Percentiles rank a stretch among this genome's conserved stretches.
phyloP scores from a whole-genome alignment of 2,888 invertebrate species.

The Lydus trimaculatus region DNA sequence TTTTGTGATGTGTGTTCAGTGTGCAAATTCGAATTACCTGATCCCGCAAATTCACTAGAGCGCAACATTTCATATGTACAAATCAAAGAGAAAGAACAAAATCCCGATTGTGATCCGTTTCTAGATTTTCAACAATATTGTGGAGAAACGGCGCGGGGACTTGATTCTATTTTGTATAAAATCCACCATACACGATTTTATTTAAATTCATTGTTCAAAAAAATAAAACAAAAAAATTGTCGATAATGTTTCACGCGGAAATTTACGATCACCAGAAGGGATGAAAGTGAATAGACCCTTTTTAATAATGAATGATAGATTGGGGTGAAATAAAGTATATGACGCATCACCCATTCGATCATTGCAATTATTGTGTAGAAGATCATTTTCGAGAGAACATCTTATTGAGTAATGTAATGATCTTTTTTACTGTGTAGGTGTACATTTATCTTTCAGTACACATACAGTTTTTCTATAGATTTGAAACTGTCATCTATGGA shows the following conservation, averaged over 20 bases:
- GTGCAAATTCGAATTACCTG: conserved; percentile 53
- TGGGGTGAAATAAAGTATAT: not conserved
- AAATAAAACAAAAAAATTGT: not conserved
- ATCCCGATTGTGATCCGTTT: conserved; percentile 3
- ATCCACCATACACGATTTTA: not conserved
- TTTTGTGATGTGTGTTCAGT: conserved; percentile 10
- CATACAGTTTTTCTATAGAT: too few relatives aligned
- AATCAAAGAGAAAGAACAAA: conserved; percentile 41
- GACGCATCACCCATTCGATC: not conserved
- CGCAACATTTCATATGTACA: conserved; percentile 54
- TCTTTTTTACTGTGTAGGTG: too few relatives aligned
- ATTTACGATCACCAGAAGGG: not conserved
- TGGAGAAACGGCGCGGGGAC: not conserved
- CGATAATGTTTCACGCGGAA: not conserved
- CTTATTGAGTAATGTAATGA: too few relatives aligned
- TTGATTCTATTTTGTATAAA: not conserved
- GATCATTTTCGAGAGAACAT: too few relatives aligned
- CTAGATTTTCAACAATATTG: conserved; percentile 3
- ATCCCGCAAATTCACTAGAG: conserved; percentile 53
- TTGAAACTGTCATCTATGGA: too few relatives aligned
- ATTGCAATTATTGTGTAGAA: not conserved
- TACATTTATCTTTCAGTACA: too few relatives aligned
- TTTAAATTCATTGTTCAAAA: not conserved
- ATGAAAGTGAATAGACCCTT: not conserved
- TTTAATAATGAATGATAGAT: not conserved